phyloP scores from a whole-genome alignment of 2,888 invertebrate genomes.

The Drosophila lutescens region DNA sequence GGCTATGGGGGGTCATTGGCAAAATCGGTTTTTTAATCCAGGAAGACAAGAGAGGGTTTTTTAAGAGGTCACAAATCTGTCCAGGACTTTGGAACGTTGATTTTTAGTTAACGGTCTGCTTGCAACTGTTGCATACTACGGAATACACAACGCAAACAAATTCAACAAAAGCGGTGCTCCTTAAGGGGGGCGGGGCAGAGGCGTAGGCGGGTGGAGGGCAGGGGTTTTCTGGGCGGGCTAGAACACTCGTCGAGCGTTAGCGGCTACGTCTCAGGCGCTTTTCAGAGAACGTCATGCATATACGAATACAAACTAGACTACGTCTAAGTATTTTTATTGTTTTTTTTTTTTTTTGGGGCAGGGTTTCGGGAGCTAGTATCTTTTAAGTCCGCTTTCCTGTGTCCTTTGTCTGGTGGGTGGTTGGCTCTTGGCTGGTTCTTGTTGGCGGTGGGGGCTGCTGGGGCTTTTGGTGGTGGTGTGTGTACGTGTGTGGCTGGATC shows the following conservation, averaged over 20 bases:
- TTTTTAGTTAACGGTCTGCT: conserved; percentile 38
- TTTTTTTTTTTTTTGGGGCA: conserved; percentile 8
- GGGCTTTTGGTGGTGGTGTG: conserved; percentile 46
- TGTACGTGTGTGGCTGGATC: conserved; percentile 48
- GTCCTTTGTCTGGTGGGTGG: conserved; percentile 40
- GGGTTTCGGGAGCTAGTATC: conserved; percentile 19
- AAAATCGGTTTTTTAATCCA: neutral
- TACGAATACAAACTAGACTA: conserved; percentile 56
- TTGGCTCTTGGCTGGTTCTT: conserved; percentile 14
- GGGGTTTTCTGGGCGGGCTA: conserved; percentile 14
- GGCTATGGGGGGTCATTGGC: no score
- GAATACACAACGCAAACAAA: conserved; percentile 55
- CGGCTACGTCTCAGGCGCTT: conserved; percentile 50
- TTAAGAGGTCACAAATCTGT: neutral
- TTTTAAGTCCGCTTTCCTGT: conserved; percentile 47
- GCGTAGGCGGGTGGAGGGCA: conserved; percentile 12
- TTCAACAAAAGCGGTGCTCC: conserved; percentile 53
- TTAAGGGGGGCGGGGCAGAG: conserved; percentile 16
- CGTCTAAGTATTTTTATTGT: conserved; percentile 42
- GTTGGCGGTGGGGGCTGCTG: conserved; percentile 26
- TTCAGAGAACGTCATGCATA: conserved; percentile 54
- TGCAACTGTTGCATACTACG: conserved; percentile 57
- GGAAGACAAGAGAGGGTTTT: neutral
- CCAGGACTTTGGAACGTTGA: conserved; percentile 14
- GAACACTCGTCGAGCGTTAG: conserved; percentile 43